Evolutionary conservation across 2,113 vertebrate genomes (phyloP).

Genomic region (Phyllostomus discolor): DNA sequence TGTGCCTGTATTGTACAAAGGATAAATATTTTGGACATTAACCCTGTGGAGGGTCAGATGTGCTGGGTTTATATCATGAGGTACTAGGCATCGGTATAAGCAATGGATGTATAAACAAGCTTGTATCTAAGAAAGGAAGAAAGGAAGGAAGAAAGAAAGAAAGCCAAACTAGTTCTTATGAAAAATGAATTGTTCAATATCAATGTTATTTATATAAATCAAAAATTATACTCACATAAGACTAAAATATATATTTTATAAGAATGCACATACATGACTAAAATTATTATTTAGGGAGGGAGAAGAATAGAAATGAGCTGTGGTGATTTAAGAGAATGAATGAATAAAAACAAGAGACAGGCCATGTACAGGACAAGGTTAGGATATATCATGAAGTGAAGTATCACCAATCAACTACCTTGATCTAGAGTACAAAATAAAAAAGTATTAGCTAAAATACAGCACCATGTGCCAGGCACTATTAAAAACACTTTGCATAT

Average conservation of each 20-base stretch:
- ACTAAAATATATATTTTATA: neutral
- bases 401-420: neutral
- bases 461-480: neutral
- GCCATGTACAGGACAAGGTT: neutral
- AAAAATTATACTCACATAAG: neutral
- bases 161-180: neutral
- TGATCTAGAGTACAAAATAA: neutral
- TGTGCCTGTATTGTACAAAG: neutral
- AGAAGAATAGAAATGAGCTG: neutral
- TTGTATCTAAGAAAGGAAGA: neutral
- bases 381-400: neutral
- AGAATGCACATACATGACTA: neutral
- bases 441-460: neutral
- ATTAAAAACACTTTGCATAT: neutral
- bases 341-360: neutral
- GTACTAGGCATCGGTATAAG: neutral
- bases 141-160: neutral
- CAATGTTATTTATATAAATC: neutral
- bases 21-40: neutral
- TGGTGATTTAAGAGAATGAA: too few species aligned
- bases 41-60: neutral
- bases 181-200: neutral
- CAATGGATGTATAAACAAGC: neutral
- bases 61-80: neutral
- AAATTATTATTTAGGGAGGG: neutral